phyloP scores from a whole-genome alignment of 2,113 vertebrate species.

The Pithys albifrons region DNA sequence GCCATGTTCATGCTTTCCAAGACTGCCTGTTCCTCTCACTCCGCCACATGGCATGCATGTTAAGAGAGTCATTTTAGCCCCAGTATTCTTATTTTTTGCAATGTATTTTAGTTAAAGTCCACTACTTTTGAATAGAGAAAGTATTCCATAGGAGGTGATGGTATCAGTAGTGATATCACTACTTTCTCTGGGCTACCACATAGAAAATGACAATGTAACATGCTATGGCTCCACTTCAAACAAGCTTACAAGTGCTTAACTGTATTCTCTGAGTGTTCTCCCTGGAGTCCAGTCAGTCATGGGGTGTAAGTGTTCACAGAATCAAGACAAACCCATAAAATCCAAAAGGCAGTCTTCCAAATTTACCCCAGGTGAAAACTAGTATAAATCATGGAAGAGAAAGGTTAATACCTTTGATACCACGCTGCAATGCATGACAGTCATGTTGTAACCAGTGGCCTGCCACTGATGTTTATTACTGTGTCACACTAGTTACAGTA shows the following conservation, averaged over 20 bases:
- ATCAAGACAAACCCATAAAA: neutral
- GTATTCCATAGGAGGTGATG: neutral
- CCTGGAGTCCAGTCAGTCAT: neutral
- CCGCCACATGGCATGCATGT: neutral
- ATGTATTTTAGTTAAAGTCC: neutral
- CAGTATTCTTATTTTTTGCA: neutral
- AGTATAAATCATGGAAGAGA: slow-evolving; percentile 52
- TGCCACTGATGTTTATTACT: slow-evolving; percentile 81
- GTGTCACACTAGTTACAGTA: slow-evolving; percentile 79
- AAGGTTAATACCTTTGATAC: slow-evolving; percentile 67
- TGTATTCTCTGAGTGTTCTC: neutral
- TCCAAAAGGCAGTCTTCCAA: neutral
- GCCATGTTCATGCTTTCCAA: neutral
- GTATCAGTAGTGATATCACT: neutral
- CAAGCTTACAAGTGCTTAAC: slow-evolving; percentile 1
- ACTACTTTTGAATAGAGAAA: neutral
- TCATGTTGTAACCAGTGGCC: slow-evolving; percentile 79
- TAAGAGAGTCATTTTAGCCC: neutral
- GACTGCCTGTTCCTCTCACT: neutral
- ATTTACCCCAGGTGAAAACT: slow-evolving; percentile 42
- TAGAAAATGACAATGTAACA: neutral
- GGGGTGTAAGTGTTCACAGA: neutral
- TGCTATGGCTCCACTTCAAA: neutral
- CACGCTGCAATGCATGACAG: slow-evolving; percentile 71
- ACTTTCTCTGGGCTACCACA: neutral